Base-by-base conservation (phyloP, 1,140 invertebrate genomes). In the Mesaphorura yosii region DNA sequence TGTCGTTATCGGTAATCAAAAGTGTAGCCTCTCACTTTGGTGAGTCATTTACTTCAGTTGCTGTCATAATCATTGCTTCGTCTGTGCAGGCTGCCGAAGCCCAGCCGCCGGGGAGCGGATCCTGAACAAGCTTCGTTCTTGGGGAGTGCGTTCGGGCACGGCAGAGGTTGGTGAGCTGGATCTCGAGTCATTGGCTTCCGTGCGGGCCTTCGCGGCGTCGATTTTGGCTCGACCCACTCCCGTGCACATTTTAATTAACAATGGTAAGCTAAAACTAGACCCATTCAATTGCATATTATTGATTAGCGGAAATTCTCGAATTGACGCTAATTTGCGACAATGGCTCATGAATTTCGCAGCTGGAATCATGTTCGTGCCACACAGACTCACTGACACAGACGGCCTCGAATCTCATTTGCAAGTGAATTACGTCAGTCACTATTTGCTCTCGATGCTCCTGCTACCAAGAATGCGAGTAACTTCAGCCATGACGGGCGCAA, bases 381-480 rank as follows among this genome's bases (percentile, higher is more conserved):
- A 81, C 58, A 72, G 73, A 39, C 67, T 83, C 60, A 87, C 85
- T 0, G 72, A 77, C 63, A 7, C 19, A 5, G 86, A 91, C 66
- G 85, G 86, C 1, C 81, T 82, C 63, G 88, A 92, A 69, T 78
- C 78, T 22, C 87, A 91, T 64, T 82, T 89, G 69, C 78, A 78
- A 38, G 79, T 84, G 1, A 92, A 93, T 68, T 88, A 89, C 66
- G 70, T 92, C 53, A 81, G 85, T 14, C 90, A 94, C 67, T 93
- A 91, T 69, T 73, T 90, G 58, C 69, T 96, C 48, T 88, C 84
- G 12, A 81, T 88, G 64, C 68, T 88, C 55, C 70, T 94, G n/a
- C 31, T 56, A 1, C 54, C 54, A 20, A 45, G 20, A 17, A 31
- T 56, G 23, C 26, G 23, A 14, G 31, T 25, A 12, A 28, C 54